phyloP scores from a whole-genome alignment of 2,888 invertebrate species.

The Melieria picta region DNA sequence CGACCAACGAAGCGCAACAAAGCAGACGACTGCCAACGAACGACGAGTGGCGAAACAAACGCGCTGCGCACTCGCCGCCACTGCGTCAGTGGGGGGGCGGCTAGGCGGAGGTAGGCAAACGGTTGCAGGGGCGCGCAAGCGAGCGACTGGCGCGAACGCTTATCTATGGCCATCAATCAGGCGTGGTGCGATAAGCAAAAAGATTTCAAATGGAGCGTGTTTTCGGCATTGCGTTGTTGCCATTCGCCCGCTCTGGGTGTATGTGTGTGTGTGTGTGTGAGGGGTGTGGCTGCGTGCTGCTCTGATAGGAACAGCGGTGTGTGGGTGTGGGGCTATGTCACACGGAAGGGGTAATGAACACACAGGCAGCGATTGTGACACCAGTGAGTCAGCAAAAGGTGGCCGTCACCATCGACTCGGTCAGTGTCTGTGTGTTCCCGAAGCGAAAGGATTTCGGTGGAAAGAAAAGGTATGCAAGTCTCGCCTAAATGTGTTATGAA shows the following conservation, averaged over 20 bases:
- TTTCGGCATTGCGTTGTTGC: constrained; percentile 24
- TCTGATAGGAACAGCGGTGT: constrained; percentile 5
- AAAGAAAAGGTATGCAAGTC: too few relatives aligned
- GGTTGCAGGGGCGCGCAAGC: constrained; percentile 31
- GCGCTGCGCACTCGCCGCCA: too few relatives aligned
- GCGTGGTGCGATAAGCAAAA: constrained; percentile 65
- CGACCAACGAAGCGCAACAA: too few relatives aligned
- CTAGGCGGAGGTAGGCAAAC: neutral
- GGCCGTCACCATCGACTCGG: too few relatives aligned
- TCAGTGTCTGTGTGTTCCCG: too few relatives aligned
- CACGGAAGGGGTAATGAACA: constrained; percentile 22
- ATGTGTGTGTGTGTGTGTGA: neutral
- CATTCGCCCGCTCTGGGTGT: neutral
- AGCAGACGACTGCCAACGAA: constrained; percentile 16
- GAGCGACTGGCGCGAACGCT: constrained; percentile 55
- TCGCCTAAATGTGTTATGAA: too few relatives aligned
- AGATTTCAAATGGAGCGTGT: constrained; percentile 65
- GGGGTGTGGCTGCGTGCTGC: neutral
- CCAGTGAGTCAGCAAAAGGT: constrained; percentile 30
- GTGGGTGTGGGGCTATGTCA: constrained; percentile 6
- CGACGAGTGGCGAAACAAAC: neutral
- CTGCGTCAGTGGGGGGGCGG: neutral
- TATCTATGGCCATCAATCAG: constrained; percentile 67
- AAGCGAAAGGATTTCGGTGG: too few relatives aligned
- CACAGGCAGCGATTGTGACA: neutral